Conservation (phyloP, 2,797 vertebrate species). For the Neostethus bicornis region DNA sequence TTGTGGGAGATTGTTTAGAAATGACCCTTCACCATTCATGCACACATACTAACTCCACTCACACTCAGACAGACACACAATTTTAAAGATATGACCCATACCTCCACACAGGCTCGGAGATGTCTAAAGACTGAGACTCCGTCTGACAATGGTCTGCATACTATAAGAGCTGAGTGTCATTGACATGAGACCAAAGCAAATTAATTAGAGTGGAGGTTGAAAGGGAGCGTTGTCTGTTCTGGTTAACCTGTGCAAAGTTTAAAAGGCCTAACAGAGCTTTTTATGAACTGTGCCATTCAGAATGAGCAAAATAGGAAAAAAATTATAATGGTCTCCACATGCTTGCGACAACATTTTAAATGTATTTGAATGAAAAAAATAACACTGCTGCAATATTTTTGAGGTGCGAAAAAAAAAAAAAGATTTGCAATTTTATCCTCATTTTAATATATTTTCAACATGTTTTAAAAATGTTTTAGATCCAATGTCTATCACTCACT, state of each 20-base stretch:
- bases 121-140: constrained; percentile 45
- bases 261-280: constrained; percentile 51
- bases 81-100: constrained; percentile 23
- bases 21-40: constrained; percentile 36
- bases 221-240: constrained; percentile 64
- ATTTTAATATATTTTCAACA: constrained; percentile 50
- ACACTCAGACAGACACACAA: constrained; percentile 2
- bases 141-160: constrained; percentile 54
- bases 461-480: constrained; percentile 17
- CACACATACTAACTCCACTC: constrained; percentile 20
- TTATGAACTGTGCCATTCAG: constrained; percentile 56
- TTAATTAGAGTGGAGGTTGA: constrained; percentile 69
- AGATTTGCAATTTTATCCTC: constrained; percentile 31
- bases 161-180: constrained; percentile 71
- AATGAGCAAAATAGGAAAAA: constrained; percentile 29
- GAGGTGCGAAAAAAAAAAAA: constrained; percentile 41
- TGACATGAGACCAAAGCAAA: constrained; percentile 81
- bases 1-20: constrained; percentile 72
- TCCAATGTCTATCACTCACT: constrained; percentile 40
- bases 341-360: constrained; percentile 24
- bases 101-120: constrained; percentile 22
- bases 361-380: constrained; percentile 40
- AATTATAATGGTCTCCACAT: constrained; percentile 61
- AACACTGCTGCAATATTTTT: constrained; percentile 36
- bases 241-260: constrained; percentile 65